Conservation (phyloP, 2,888 invertebrate genomes). For the Lithophane semibrunnea region DNA sequence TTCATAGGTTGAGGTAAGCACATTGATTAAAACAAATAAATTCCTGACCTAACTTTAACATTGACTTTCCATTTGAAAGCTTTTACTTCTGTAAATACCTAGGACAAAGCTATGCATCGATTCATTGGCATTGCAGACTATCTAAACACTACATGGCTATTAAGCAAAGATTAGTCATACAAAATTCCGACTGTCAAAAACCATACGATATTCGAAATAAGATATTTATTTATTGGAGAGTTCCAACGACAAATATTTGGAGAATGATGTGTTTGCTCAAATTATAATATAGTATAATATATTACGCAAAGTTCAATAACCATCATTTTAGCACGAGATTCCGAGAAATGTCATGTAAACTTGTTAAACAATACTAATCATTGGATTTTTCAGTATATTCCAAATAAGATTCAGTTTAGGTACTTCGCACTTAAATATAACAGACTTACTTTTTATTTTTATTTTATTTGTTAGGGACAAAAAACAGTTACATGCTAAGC, state of each 20-base stretch:
- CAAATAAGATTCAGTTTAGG: neutral
- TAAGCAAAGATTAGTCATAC: slow-evolving; percentile 34
- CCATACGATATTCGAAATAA: slow-evolving; percentile 8
- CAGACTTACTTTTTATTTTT: too few relatives aligned
- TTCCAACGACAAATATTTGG: slow-evolving; percentile 40
- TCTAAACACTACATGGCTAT: slow-evolving; percentile 16
- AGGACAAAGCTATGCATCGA: neutral
- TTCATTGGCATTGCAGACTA: slow-evolving; percentile 13
- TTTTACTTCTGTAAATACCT: slow-evolving; percentile 19
- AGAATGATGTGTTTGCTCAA: slow-evolving; percentile 49
- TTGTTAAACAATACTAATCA: slow-evolving; percentile 24
- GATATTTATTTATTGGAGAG: slow-evolving; percentile 43
- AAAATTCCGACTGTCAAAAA: slow-evolving; percentile 25
- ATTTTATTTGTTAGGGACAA: too few relatives aligned
- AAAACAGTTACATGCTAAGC: too few relatives aligned
- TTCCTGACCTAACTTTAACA: slow-evolving; percentile 13
- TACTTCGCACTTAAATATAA: neutral
- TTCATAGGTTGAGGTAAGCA: slow-evolving; percentile 1
- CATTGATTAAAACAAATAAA: neutral
- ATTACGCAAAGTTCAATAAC: slow-evolving; percentile 37
- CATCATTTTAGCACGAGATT: slow-evolving; percentile 2
- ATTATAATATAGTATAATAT: slow-evolving; percentile 11
- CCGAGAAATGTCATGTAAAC: slow-evolving; percentile 15
- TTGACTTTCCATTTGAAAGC: slow-evolving; percentile 5
- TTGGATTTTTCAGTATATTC: slow-evolving; percentile 21